Conservation (phyloP, 1,140 invertebrate genomes). For the Danaus melanippus region DNA sequence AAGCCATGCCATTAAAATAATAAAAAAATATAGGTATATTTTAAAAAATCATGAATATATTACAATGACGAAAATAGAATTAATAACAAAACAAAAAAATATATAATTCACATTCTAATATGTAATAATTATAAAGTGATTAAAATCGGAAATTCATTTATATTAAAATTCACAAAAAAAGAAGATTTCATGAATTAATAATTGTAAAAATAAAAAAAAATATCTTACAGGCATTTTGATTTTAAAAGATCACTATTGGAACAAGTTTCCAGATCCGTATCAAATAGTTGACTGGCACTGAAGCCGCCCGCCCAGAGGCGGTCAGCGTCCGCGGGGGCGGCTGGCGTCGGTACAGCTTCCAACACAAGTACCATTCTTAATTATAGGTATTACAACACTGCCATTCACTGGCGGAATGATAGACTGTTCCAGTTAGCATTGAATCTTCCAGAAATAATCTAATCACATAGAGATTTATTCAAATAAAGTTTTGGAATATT, state of each 20-base stretch:
- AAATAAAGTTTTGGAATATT: too few relatives aligned
- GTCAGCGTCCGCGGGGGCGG: conserved; percentile 39
- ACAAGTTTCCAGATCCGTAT: conserved; percentile 48
- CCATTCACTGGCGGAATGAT: conserved; percentile 21
- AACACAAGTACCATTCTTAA: conserved; percentile 29
- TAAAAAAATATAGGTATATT: too few relatives aligned
- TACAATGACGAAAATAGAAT: not conserved
- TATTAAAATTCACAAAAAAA: too few relatives aligned
- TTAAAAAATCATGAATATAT: not conserved
- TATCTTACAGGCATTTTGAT: conserved; percentile 57
- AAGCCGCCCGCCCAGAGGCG: conserved; percentile 46
- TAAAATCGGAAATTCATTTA: too few relatives aligned
- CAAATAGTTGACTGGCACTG: conserved; percentile 42
- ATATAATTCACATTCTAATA: not conserved
- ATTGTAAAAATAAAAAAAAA: conserved; percentile 9
- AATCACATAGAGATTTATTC: too few relatives aligned
- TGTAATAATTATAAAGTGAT: not conserved
- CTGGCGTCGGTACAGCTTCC: conserved; percentile 33
- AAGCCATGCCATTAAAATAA: conserved; percentile 2
- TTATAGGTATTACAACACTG: conserved; percentile 32
- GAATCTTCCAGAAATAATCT: conserved; percentile 10
- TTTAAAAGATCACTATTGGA: conserved; percentile 29
- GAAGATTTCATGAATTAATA: not conserved
- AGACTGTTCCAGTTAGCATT: conserved; percentile 19
- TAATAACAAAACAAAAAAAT: conserved; percentile 1